Conservation (phyloP, 2,113 vertebrate genomes). For the Stigmatopora nigra region DNA sequence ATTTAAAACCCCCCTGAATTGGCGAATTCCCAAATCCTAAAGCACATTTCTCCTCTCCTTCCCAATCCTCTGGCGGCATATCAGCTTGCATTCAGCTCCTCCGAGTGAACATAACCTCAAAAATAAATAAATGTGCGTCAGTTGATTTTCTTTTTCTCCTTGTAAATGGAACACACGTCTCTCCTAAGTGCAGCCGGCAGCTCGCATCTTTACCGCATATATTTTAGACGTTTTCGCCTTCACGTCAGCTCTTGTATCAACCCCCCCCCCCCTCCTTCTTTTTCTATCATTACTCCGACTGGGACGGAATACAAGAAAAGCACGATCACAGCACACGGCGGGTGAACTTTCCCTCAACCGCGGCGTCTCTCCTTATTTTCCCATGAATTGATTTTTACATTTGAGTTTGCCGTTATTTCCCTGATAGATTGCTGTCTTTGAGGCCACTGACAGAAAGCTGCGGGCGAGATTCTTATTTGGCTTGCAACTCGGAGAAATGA, state of each 20-base stretch:
- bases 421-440: constrained; percentile 20
- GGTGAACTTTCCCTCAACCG: constrained; percentile 7
- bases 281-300: constrained; percentile 24
- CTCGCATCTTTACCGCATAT: constrained; percentile 21
- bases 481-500: constrained; percentile 22
- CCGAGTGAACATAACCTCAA: not conserved
- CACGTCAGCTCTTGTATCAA: constrained; percentile 36
- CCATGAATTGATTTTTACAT: not conserved
- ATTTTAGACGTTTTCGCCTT: constrained; percentile 13
- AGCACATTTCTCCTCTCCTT: too few relatives aligned
- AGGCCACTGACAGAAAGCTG: constrained; percentile 41
- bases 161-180: not conserved
- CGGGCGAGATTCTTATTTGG: constrained; percentile 20
- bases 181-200: constrained; percentile 17
- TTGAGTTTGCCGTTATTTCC: constrained; percentile 14
- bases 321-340: not conserved
- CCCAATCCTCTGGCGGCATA: not conserved
- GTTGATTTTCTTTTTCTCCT: not conserved
- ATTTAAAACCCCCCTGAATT: too few relatives aligned
- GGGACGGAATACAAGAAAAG: constrained; percentile 23
- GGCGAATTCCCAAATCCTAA: too few relatives aligned
- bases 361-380: constrained; percentile 7
- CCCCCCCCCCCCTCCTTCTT: not conserved
- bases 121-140: not conserved
- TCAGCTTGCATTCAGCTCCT: not conserved